Percentiles rank a stretch among this genome's conserved stretches.
Conservation (phyloP, 2,888 invertebrate genomes). For the Heteromurus nitidus region DNA sequence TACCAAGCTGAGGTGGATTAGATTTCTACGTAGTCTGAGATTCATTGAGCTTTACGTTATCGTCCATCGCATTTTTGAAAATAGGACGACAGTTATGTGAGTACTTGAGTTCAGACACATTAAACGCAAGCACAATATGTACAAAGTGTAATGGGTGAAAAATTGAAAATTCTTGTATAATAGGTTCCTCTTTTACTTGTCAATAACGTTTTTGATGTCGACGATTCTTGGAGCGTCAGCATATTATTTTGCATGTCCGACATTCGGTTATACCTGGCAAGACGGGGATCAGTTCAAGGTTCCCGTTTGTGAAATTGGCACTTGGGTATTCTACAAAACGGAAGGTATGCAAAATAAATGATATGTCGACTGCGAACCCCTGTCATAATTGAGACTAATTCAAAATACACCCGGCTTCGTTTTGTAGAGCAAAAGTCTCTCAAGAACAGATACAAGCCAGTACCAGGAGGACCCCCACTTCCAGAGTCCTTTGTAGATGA, state of each 20-base stretch:
- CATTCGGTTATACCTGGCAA: slow-evolving; percentile 44
- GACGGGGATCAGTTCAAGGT: slow-evolving; percentile 54
- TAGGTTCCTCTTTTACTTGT: slow-evolving; percentile 54
- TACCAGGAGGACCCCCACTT: not conserved
- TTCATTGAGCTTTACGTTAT: slow-evolving; percentile 59
- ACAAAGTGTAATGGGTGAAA: no score
- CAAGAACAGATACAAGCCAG: not conserved
- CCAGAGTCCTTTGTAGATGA: slow-evolving; percentile 1
- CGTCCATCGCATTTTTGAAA: slow-evolving; percentile 62
- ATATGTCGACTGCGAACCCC: no score
- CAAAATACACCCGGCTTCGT: no score
- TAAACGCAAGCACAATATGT: no score
- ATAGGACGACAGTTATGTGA: slow-evolving; percentile 59
- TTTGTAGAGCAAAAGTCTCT: slow-evolving; percentile 3
- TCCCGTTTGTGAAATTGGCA: slow-evolving; percentile 54
- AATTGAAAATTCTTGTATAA: not conserved
- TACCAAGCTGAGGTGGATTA: slow-evolving; percentile 65
- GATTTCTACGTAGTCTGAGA: slow-evolving; percentile 59
- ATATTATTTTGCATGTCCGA: slow-evolving; percentile 57
- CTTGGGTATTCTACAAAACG: slow-evolving; percentile 55
- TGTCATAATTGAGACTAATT: no score
- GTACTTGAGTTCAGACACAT: not conserved
- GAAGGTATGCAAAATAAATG: no score
- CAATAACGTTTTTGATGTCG: slow-evolving; percentile 32
- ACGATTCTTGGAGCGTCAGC: slow-evolving; percentile 47